These are phyloP conservation scores for Mus minutoides DNA, from an alignment of 2,797 vertebrate genomes.

Conservation along the genomic window DNA sequence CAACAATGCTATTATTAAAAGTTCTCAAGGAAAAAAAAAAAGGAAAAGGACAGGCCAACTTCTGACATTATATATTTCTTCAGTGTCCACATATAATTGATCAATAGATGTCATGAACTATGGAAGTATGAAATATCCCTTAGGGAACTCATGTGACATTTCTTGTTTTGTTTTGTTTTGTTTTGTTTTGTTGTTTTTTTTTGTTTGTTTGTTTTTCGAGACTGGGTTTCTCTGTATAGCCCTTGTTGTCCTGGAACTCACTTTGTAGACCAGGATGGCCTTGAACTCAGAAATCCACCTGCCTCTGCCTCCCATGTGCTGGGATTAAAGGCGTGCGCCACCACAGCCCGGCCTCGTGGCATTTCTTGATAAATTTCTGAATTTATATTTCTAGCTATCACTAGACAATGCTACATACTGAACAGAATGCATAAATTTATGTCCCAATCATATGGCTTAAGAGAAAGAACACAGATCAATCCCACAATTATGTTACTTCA, in stretches of 20 bases:
- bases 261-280: too few relatives aligned
- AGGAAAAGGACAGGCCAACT: background rate
- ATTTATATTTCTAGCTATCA: background rate
- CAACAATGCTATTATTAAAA: background rate
- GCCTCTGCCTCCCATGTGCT: too few relatives aligned
- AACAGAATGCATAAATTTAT: background rate
- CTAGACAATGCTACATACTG: background rate
- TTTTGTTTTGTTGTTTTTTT: too few relatives aligned
- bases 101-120: background rate
- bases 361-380: background rate
- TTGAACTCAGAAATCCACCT: too few relatives aligned
- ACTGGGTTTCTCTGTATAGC: too few relatives aligned
- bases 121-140: background rate
- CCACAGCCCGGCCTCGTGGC: too few relatives aligned
- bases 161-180: too few relatives aligned
- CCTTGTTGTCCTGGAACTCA: too few relatives aligned
- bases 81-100: background rate
- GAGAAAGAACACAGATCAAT: background rate
- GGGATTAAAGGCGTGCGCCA: too few relatives aligned
- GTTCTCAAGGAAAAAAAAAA: background rate
- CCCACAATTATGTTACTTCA: background rate
- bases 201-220: too few relatives aligned
- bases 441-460: background rate
- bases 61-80: background rate
- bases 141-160: background rate